Conservation (phyloP, 1,140 invertebrate species). For the Drosophila subobscura region DNA sequence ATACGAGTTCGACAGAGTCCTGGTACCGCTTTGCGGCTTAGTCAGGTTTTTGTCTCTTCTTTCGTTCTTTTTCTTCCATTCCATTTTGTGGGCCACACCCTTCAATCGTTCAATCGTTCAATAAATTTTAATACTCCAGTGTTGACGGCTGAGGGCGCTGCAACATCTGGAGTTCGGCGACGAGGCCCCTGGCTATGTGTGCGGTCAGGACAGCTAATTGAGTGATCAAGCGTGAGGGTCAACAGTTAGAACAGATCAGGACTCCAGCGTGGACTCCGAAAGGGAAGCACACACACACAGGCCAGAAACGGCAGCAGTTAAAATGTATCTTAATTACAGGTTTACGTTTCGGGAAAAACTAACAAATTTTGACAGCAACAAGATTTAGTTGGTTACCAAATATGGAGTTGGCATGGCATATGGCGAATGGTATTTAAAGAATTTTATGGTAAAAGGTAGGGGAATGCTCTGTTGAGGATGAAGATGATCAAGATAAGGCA, state of each 20-base stretch:
- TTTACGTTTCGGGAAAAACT: slow-evolving; percentile 43
- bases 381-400: slow-evolving; percentile 34
- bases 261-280: slow-evolving; percentile 6
- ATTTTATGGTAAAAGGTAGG: not conserved
- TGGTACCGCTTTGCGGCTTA: slow-evolving; percentile 34
- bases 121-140: slow-evolving; percentile 37
- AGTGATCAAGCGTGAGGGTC: slow-evolving; percentile 61
- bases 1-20: not conserved
- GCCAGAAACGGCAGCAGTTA: slow-evolving; percentile 19
- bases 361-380: slow-evolving; percentile 52
- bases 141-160: slow-evolving; percentile 47
- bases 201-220: slow-evolving; percentile 53
- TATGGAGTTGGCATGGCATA: slow-evolving; percentile 2
- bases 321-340: slow-evolving; percentile 36
- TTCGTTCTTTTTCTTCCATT: slow-evolving; percentile 24
- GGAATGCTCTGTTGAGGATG: no score
- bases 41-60: slow-evolving; percentile 48
- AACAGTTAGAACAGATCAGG: slow-evolving; percentile 36
- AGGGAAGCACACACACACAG: slow-evolving; percentile 15
- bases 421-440: not conserved
- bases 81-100: slow-evolving; percentile 44
- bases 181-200: slow-evolving; percentile 29
- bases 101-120: not conserved
- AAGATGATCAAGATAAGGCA: not conserved
- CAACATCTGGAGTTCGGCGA: slow-evolving; percentile 45